A percentile compares a stretch with the other conserved stretches of the same genome.
These are phyloP conservation scores for Diaphora mendica DNA, from an alignment of 2,888 invertebrate genomes.

Conservation along the genomic window DNA sequence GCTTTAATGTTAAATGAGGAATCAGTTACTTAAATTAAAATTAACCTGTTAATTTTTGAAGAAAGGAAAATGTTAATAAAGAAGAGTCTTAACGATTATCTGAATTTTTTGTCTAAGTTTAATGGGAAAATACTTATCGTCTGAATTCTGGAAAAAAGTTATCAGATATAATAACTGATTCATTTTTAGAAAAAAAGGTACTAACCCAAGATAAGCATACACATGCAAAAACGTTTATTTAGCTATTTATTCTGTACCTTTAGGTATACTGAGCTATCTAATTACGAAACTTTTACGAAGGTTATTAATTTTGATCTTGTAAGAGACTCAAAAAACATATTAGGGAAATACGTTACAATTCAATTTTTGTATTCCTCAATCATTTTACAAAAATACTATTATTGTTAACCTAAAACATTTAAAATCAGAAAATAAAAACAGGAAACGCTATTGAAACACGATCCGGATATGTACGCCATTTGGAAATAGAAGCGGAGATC, in stretches of 20 bases:
- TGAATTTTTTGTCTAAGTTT: not conserved
- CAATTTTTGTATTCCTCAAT: not conserved
- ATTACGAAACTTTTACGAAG: not conserved
- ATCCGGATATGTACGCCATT: slow-evolving; percentile 55
- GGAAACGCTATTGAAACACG: slow-evolving; percentile 39
- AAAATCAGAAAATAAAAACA: slow-evolving; percentile 28
- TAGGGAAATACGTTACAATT: not conserved
- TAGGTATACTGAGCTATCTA: too few species aligned
- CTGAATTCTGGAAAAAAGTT: not conserved
- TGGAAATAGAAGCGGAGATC: slow-evolving; percentile 70
- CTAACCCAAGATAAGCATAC: too few species aligned
- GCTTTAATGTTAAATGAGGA: not conserved
- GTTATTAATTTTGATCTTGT: not conserved
- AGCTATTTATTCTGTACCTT: not conserved
- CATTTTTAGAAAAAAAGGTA: too few species aligned
- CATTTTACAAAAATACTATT: slow-evolving; percentile 29
- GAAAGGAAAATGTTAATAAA: not conserved
- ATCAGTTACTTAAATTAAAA: not conserved
- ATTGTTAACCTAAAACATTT: slow-evolving; percentile 22
- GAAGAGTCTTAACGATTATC: not conserved
- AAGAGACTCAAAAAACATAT: not conserved
- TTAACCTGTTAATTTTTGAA: not conserved
- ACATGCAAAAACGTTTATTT: not conserved
- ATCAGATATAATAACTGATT: not conserved
- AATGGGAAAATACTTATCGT: not conserved